Base-by-base conservation (phyloP, 2,797 vertebrate genomes). In the Meda fulgida region DNA sequence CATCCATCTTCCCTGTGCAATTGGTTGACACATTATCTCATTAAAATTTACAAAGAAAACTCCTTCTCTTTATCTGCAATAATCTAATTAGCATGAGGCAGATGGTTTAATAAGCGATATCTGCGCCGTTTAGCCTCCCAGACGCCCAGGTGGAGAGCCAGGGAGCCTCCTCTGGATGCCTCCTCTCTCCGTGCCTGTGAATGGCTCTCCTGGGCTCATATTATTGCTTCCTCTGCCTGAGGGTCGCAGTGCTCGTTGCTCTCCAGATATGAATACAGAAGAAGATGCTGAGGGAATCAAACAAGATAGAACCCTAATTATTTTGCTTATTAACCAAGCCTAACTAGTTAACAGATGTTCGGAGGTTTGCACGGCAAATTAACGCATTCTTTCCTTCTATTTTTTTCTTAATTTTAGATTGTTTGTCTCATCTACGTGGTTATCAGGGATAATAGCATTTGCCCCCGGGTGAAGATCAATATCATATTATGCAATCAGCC, bases 31-130 rank as follows among this genome's bases (percentile, higher is more conserved):
- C 94, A 93, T 95, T 95, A 95, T 94, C 95, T 95, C 94, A 96
- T 96, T 96, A 96, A 95, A 95, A 96, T 94, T 95, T 95, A 95
- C 93, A 95, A 95, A 95, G 95, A 95, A 95, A 96, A 95, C 94
- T 94, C 95, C 94, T 94, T 94, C 95, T 94, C 94, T 95, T 96
- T 95, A 96, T 95, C 95, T 95, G 92, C 94, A 94, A 95, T 96
- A 95, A 96, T 96, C 94, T 96, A 96, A 96, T 96, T 96, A 96
- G 94, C 95, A 95, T 95, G 93, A 94, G 93, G 94, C 95, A 96
- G 95, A 96, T 96, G 95, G 95, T 96, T 95, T 96, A 96, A 96
- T 96, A 96, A 96, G 94, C 93, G 94, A 95, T 95, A 95, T 95
- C 92, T 89, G 92, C 89, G 89, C 92, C 93, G 92, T 94, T 95